Evolutionary conservation across 1,140 invertebrate genomes (phyloP).

Genomic region (Neomicropteryx cornuta): DNA sequence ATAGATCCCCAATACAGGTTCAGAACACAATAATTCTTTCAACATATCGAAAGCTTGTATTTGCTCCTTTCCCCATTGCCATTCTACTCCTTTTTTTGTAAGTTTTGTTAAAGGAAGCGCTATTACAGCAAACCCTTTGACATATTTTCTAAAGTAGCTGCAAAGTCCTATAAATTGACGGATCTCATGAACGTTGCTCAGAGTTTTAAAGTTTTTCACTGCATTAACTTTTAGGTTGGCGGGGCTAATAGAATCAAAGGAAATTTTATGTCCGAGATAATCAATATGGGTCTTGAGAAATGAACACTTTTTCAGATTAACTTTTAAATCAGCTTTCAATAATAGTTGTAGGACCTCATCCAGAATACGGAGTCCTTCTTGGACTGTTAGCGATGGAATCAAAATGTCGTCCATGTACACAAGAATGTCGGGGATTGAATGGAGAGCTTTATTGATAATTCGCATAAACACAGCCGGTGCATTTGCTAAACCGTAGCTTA

Average conservation of each 20-base stretch:
- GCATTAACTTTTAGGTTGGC: slow-evolving; percentile 10
- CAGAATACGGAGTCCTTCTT: slow-evolving; percentile 14
- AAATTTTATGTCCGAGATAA: slow-evolving; percentile 15
- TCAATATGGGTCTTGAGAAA: slow-evolving; percentile 18
- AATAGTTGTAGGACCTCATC: slow-evolving; percentile 13
- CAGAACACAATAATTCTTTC: slow-evolving; percentile 3
- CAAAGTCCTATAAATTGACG: slow-evolving; percentile 15
- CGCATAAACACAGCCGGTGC: slow-evolving; percentile 24
- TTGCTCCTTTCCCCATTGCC: slow-evolving; percentile 11
- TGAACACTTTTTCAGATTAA: slow-evolving; percentile 17
- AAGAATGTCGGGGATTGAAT: slow-evolving; percentile 9
- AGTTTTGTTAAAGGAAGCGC: slow-evolving; percentile 19
- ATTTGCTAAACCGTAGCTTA: slow-evolving; percentile 21
- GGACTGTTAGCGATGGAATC: slow-evolving; percentile 9
- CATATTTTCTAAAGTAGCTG: slow-evolving; percentile 22
- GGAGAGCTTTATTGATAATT: slow-evolving; percentile 15
- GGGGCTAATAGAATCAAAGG: slow-evolving; percentile 8
- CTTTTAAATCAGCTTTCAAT: slow-evolving; percentile 8
- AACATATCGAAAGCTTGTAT: slow-evolving; percentile 12
- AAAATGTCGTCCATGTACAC: slow-evolving; percentile 15
- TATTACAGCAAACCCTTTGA: slow-evolving; percentile 19
- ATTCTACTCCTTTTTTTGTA: slow-evolving; percentile 15
- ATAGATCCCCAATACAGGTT: slow-evolving; percentile 12
- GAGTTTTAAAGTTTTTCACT: slow-evolving; percentile 14
- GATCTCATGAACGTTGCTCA: slow-evolving; percentile 14